phyloP scores from a whole-genome alignment of 2,113 vertebrate species.

The Oncorhynchus kisutch region DNA sequence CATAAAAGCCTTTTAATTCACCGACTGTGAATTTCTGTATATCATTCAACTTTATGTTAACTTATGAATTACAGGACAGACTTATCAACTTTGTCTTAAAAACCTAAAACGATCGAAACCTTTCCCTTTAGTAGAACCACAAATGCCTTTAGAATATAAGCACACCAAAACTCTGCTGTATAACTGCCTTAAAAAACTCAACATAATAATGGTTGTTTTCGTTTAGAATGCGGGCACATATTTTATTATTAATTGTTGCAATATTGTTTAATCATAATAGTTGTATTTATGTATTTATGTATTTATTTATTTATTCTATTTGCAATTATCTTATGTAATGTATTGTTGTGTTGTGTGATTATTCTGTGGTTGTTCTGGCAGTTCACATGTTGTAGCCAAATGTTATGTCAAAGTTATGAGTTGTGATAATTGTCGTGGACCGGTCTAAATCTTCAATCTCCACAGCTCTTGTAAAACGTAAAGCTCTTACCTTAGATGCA shows the following conservation, averaged over 20 bases:
- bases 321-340: constrained; percentile 85
- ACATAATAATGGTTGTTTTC: constrained; percentile 71
- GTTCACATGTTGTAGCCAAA: constrained; percentile 89
- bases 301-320: constrained; percentile 99
- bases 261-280: constrained; percentile 88
- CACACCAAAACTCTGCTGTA: constrained; percentile 87
- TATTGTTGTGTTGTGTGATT: constrained; percentile 87
- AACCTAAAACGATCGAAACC: constrained; percentile 77
- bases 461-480: constrained; percentile 80
- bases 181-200: constrained; percentile 91
- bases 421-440: constrained; percentile 75
- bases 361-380: constrained; percentile 77
- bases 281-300: constrained; percentile 73
- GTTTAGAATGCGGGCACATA: constrained; percentile 80
- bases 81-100: constrained; percentile 75
- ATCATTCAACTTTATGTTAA: constrained; percentile 88
- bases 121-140: constrained; percentile 91
- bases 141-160: constrained; percentile 92
- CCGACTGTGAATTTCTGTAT: constrained; percentile 78
- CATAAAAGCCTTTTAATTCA: constrained; percentile 80
- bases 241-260: constrained; percentile 87
- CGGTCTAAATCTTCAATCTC: constrained; percentile 77
- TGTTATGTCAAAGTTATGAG: constrained; percentile 68
- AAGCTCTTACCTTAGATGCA: constrained; percentile 99
- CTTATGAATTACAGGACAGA: constrained; percentile 84